Evolutionary conservation across 1,140 invertebrate species (phyloP), one percentile per base, ranked within the genome.

Genomic region (Riptortus pedestris): DNA sequence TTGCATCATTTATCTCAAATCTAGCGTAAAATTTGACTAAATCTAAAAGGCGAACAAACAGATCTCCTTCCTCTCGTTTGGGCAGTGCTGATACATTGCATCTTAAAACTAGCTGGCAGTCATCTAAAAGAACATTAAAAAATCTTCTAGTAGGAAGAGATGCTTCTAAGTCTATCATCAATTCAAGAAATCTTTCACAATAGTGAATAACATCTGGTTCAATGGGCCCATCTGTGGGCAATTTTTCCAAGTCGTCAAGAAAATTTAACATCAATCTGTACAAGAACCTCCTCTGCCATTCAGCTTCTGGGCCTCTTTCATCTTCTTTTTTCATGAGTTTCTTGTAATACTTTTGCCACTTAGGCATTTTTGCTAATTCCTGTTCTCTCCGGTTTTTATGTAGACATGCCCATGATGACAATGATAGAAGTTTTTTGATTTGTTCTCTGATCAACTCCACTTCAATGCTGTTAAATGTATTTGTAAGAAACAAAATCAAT

Each of bases 1-100:
- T 92, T 69, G 92, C 86, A 73, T 99, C 95, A 75, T 92, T 96
- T 64, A 99, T 98, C 77, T 99, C 97, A 79, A 99, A 99, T 65
- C 90, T 81, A 0, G 91, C 85, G 76, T 99, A 99, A 72, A 98
- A 97, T 73, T 94, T 94, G 12, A 99, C 76, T 85, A 95, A 96
- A 66, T 96, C 90, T 68, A 99, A 74, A 2, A 99, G 77, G 87
- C 98, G 90, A 38, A 80, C 79, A 75, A 98, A 99, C 0, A 99
- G 79, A 72, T 90, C 88, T 43, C 96, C 96, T 72, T 98, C 94
- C 9, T 81, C 77, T 67, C 91, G 78, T 62, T 82, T 77, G 16
- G 83, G 72, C 12, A 98, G 78, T 66, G 83, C 79, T 3, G 91
- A 90, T 47, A 98, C 74, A 67, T 88, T 83, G 73, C 93, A 95